Percentiles rank a stretch among this genome's conserved stretches.
Evolutionary conservation across 2,888 invertebrate species (phyloP).

Genomic region (Nudaria mundana): DNA sequence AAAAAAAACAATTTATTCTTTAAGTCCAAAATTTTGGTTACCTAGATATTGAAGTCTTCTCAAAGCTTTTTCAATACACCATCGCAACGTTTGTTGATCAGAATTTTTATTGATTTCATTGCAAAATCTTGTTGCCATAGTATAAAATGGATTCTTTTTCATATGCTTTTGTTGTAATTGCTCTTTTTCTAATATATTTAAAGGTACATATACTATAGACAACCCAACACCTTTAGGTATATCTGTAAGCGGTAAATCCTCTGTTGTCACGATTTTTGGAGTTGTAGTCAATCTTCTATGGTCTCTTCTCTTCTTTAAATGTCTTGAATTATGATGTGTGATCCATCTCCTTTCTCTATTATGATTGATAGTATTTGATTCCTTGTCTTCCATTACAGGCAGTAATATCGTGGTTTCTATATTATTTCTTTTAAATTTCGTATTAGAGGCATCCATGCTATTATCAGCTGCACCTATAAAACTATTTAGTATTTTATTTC

Average conservation of each 20-base stretch:
- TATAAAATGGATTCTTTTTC: slow-evolving; percentile 46
- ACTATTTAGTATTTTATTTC: slow-evolving; percentile 50
- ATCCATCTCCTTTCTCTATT: slow-evolving; percentile 61
- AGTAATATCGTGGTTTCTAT: slow-evolving; percentile 48
- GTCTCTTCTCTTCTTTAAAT: slow-evolving; percentile 28
- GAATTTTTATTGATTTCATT: slow-evolving; percentile 58
- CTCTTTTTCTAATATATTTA: background rate
- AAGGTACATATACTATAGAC: background rate
- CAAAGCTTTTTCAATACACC: slow-evolving; percentile 68
- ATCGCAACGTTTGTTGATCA: slow-evolving; percentile 47
- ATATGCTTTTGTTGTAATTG: slow-evolving; percentile 3
- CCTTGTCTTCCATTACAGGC: slow-evolving; percentile 41
- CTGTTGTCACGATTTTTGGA: slow-evolving; percentile 13
- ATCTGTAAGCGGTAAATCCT: slow-evolving; percentile 9
- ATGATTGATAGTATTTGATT: slow-evolving; percentile 9
- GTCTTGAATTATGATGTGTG: slow-evolving; percentile 42
- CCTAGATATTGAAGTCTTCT: slow-evolving; percentile 57
- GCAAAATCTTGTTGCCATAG: slow-evolving; percentile 65
- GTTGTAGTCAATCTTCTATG: slow-evolving; percentile 22
- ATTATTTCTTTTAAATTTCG: slow-evolving; percentile 54
- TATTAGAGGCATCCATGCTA: slow-evolving; percentile 28
- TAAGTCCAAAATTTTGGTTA: too few species aligned
- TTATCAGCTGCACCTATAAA: slow-evolving; percentile 36
- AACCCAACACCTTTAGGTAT: background rate
- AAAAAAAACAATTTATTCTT: too few species aligned